phyloP scores from a whole-genome alignment of 2,797 vertebrate genomes.

The Phoeniculus purpureus region DNA sequence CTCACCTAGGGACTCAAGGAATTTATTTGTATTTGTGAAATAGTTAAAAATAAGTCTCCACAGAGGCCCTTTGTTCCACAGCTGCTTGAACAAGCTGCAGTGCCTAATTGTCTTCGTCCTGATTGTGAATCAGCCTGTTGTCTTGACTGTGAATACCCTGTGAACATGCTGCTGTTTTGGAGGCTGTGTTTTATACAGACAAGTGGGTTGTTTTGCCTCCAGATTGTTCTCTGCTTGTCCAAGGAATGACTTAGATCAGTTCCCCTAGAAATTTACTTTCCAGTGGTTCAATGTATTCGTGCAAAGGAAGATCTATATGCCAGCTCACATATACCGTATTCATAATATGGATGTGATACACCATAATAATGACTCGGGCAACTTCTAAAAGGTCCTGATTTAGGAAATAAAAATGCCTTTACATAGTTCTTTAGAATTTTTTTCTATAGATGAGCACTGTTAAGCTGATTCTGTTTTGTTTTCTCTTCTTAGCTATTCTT shows the following conservation, averaged over 20 bases:
- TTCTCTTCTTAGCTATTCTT: slow-evolving; percentile 22
- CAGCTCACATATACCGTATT: not conserved
- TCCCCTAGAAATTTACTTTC: not conserved
- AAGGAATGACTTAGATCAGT: not conserved
- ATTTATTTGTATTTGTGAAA: not conserved
- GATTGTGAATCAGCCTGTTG: not conserved
- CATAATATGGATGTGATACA: not conserved
- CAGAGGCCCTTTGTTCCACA: not conserved
- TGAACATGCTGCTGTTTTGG: not conserved
- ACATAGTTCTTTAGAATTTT: not conserved
- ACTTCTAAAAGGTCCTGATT: not conserved
- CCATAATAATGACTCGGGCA: not conserved
- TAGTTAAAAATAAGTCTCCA: not conserved
- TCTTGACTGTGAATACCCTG: not conserved
- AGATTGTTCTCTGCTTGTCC: not conserved
- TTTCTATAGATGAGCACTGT: not conserved
- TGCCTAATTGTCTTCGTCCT: not conserved
- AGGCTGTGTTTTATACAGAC: not conserved
- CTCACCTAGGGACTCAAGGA: not conserved
- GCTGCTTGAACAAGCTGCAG: not conserved
- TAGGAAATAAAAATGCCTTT: not conserved
- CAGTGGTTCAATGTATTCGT: not conserved
- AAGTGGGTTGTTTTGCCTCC: not conserved
- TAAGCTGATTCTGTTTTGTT: slow-evolving; percentile 25
- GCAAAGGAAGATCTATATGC: not conserved